Percentiles rank a stretch among this genome's conserved stretches.
Conservation (phyloP, 2,113 vertebrate species). For the Cyanoramphus novaezelandiae region DNA sequence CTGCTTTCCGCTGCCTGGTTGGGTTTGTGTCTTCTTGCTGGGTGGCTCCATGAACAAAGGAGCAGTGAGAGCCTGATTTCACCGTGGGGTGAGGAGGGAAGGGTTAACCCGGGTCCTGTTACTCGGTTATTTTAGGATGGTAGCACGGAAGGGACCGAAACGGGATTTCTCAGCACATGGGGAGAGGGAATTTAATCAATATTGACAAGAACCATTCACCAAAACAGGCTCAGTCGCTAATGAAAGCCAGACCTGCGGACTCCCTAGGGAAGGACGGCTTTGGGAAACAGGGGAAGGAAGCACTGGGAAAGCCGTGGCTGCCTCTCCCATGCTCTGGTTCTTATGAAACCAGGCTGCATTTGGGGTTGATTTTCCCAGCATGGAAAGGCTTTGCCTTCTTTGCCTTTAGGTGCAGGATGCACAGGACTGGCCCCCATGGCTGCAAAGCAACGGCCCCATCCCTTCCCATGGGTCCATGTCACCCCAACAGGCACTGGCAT, state of each 20-base stretch:
- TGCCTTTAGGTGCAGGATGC: neutral
- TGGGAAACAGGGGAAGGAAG: constrained; percentile 32
- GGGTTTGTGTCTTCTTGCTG: constrained; percentile 18
- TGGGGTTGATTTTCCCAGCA: neutral
- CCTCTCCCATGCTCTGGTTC: neutral
- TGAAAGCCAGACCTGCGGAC: constrained; percentile 36
- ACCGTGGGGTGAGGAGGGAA: neutral
- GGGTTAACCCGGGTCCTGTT: neutral
- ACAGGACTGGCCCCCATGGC: neutral
- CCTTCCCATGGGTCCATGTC: neutral
- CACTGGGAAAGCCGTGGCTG: neutral
- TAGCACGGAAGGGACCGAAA: neutral
- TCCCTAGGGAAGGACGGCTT: neutral
- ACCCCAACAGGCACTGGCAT: rapidly evolving
- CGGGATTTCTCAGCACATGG: constrained; percentile 2
- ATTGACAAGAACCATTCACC: constrained; percentile 37
- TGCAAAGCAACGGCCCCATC: neutral
- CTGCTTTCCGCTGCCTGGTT: constrained; percentile 58
- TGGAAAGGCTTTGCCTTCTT: neutral
- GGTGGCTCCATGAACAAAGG: constrained; percentile 30
- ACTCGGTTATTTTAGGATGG: constrained; percentile 24
- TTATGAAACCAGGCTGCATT: neutral
- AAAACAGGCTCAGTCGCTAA: constrained; percentile 2
- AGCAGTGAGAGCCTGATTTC: neutral
- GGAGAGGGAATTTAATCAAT: constrained; percentile 50